A percentile compares a stretch with the other conserved stretches of the same genome.
Conservation (phyloP, 2,888 invertebrate species). For the Drosophila emarginata region DNA sequence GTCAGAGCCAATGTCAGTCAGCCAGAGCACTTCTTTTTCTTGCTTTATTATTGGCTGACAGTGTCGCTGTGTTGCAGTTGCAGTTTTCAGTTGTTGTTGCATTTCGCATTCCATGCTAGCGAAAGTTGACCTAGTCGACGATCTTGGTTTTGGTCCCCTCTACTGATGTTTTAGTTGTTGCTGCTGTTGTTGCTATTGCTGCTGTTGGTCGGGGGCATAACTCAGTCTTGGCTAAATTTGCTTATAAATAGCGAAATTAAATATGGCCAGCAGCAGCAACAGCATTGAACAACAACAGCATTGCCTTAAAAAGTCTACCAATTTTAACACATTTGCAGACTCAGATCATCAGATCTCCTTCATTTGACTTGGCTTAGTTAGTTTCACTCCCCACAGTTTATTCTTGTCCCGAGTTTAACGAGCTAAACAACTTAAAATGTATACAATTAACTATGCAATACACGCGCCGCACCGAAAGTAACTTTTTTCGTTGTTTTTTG, state of each 20-base stretch:
- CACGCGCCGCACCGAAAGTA: constrained; percentile 57
- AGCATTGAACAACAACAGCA: constrained; percentile 26
- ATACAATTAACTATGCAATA: constrained; percentile 74
- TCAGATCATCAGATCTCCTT: constrained; percentile 25
- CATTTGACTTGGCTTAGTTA: constrained; percentile 44
- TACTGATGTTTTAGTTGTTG: constrained; percentile 24
- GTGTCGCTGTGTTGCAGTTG: constrained; percentile 54
- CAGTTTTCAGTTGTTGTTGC: constrained; percentile 44
- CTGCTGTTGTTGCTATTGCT: constrained; percentile 37
- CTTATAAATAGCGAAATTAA: constrained; percentile 77
- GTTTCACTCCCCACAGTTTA: constrained; percentile 21
- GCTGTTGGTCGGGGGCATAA: constrained; percentile 55
- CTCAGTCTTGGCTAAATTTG: constrained; percentile 66
- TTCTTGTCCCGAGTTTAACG: constrained; percentile 41
- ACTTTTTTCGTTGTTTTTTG: constrained; percentile 12
- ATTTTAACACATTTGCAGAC: constrained; percentile 66
- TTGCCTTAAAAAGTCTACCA: constrained; percentile 58
- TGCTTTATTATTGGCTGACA: constrained; percentile 78
- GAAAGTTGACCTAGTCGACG: constrained; percentile 81
- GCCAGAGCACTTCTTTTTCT: constrained; percentile 70
- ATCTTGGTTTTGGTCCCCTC: constrained; percentile 44
- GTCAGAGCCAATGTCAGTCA: constrained; percentile 67
- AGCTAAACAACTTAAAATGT: constrained; percentile 57
- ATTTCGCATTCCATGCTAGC: constrained; percentile 79
- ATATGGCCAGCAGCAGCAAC: constrained; percentile 69